phyloP scores from a whole-genome alignment of 2,113 vertebrate species.

The Rhynchopsitta pachyrhyncha region DNA sequence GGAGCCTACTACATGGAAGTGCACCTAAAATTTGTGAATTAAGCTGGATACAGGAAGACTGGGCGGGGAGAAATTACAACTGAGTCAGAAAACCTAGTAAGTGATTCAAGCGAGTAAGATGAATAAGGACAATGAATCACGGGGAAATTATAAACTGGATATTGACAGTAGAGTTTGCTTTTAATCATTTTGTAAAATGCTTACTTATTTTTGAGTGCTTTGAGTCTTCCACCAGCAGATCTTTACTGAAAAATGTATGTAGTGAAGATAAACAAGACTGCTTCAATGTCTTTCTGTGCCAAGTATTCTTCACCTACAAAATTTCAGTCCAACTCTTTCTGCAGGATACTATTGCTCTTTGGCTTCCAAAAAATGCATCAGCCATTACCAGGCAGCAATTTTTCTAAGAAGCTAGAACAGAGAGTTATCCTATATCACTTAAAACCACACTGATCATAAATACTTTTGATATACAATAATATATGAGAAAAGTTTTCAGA shows the following conservation, averaged over 20 bases:
- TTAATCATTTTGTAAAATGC: not conserved
- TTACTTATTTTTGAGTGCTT: not conserved
- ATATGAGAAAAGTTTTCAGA: not conserved
- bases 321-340: not conserved
- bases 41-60: not conserved
- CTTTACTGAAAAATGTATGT: not conserved
- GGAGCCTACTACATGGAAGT: not conserved
- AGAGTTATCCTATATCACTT: not conserved
- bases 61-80: rapidly evolving
- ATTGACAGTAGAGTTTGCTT: not conserved
- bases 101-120: not conserved
- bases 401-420: not conserved
- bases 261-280: not conserved
- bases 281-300: not conserved
- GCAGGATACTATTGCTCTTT: not conserved
- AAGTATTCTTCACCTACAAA: not conserved
- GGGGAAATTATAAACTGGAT: not conserved
- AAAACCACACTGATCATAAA: not conserved
- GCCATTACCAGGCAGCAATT: not conserved
- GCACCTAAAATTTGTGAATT: not conserved
- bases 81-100: not conserved
- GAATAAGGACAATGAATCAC: not conserved
- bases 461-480: not conserved
- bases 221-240: not conserved
- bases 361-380: not conserved